Base-by-base conservation (phyloP, 2,888 invertebrate species). In the Stenodera caucasica region DNA sequence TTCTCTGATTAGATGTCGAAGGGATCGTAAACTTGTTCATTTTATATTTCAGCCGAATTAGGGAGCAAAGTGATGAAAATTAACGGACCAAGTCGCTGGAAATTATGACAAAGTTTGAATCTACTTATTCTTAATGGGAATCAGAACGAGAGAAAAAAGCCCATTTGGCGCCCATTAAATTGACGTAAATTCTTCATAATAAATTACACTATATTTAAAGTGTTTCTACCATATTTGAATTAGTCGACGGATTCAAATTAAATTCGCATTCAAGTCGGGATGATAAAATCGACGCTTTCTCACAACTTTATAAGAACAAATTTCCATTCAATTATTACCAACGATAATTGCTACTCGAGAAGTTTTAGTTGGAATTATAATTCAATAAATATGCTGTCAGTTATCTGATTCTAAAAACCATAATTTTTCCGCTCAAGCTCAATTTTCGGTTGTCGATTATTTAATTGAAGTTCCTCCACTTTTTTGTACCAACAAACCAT, bases 361-460 rank as follows among this genome's bases (percentile, higher is more conserved):
- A 45, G 18, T 45, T 45, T 45, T 45, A 40, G 15, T 40, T 40
- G 37, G 9, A 18, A 40, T 15, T 40, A 21, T 18, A 40, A 40
- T 18, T 40, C 4, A 40, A 40, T 40, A 40, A 40, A 18, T 18
- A 40, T 40, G 45, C 45, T 45, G 45, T 45, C 45, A 45, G 11
- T 45, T 9, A 45, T 45, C 11, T 15, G 11, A 21, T 15, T 37
- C n/a, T 8, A 37, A n/a, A n/a, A n/a, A n/a, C n/a, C 15, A 37
- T 15, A 15, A 37, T 6, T 14, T 14, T 6, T 14, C 9, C 1
- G 11, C 35, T 5, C 14, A 35, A 35, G 1, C 14, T 35, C 7
- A 14, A 35, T 35, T 35, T 11, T 18, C 40, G 11, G 2, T 37
- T 6, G n/a, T n/a, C n/a, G n/a, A n/a, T n/a, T n/a, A n/a, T n/a